A percentile compares a stretch with the other conserved stretches of the same genome.
These are phyloP conservation scores for Nephrotoma appendiculata DNA, from an alignment of 2,888 invertebrate species.

Conservation along the genomic window DNA sequence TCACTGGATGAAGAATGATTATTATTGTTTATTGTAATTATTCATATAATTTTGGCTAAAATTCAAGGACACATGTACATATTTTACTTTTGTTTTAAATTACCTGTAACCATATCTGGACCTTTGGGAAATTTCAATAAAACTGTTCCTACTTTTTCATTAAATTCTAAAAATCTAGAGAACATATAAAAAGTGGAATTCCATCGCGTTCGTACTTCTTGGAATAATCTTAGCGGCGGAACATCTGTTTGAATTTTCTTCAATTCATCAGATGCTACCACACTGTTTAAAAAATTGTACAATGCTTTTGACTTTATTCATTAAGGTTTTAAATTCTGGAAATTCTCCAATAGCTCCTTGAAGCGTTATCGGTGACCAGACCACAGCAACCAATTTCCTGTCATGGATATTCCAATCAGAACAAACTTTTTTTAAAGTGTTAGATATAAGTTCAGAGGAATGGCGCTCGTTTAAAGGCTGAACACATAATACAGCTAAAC, in stretches of 20 bases:
- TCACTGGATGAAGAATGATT: not conserved
- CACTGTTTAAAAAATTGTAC: slow-evolving; percentile 15
- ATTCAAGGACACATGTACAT: not conserved
- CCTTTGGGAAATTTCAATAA: not conserved
- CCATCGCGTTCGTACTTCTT: slow-evolving; percentile 15
- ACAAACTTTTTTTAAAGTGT: slow-evolving; percentile 9
- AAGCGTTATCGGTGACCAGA: slow-evolving; percentile 15
- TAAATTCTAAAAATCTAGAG: slow-evolving; percentile 13
- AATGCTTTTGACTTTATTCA: slow-evolving; percentile 14
- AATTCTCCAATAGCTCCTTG: slow-evolving; percentile 11
- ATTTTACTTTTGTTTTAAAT: not conserved
- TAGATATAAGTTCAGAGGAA: slow-evolving; percentile 12
- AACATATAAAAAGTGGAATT: slow-evolving; percentile 15
- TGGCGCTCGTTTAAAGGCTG: slow-evolving; percentile 12
- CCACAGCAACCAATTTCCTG: slow-evolving; percentile 12
- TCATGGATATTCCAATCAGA: slow-evolving; percentile 13
- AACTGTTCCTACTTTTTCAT: not conserved
- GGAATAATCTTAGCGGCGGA: slow-evolving; percentile 10
- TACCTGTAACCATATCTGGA: not conserved
- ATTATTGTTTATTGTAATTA: not conserved
- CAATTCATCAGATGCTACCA: slow-evolving; percentile 12
- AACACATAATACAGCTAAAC: slow-evolving; percentile 12
- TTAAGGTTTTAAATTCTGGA: slow-evolving; percentile 9
- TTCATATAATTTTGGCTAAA: not conserved
- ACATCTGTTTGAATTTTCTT: slow-evolving; percentile 7